Evolutionary conservation across 2,888 invertebrate genomes (phyloP).

Genomic region (Standfussiana lucernea): DNA sequence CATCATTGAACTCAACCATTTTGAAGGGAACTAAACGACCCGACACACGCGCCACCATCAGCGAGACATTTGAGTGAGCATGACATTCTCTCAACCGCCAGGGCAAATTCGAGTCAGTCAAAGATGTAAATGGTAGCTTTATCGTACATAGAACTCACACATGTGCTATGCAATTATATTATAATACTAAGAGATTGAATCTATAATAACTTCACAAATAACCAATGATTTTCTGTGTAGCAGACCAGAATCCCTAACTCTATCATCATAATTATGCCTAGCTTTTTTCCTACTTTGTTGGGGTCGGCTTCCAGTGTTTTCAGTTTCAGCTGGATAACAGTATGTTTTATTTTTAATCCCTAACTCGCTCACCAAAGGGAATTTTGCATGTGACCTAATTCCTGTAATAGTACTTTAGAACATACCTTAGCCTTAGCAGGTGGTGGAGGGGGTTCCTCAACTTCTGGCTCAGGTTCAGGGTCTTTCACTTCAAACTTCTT

Average conservation of each 20-base stretch:
- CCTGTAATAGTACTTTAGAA: neutral
- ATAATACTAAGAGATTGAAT: too few species aligned
- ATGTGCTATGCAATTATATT: too few species aligned
- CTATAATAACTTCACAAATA: too few species aligned
- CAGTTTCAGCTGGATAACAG: neutral
- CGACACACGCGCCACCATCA: too few species aligned
- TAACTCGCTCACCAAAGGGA: neutral
- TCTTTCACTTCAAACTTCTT: slow-evolving; percentile 88
- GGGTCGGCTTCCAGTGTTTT: neutral
- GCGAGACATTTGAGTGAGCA: too few species aligned
- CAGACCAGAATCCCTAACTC: neutral
- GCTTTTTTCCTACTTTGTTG: neutral
- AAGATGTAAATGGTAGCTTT: too few species aligned
- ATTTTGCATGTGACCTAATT: neutral
- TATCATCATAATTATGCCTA: neutral
- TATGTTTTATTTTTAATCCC: neutral
- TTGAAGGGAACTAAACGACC: too few species aligned
- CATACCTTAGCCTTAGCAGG: slow-evolving; percentile 75
- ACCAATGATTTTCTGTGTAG: too few species aligned
- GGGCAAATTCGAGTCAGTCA: too few species aligned
- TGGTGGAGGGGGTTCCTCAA: slow-evolving; percentile 64
- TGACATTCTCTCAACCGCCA: too few species aligned
- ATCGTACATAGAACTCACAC: too few species aligned
- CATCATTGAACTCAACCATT: too few species aligned
- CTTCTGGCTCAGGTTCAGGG: slow-evolving; percentile 76